Conservation (phyloP, 2,797 vertebrate species). For the Rhabdophis nuchalis region DNA sequence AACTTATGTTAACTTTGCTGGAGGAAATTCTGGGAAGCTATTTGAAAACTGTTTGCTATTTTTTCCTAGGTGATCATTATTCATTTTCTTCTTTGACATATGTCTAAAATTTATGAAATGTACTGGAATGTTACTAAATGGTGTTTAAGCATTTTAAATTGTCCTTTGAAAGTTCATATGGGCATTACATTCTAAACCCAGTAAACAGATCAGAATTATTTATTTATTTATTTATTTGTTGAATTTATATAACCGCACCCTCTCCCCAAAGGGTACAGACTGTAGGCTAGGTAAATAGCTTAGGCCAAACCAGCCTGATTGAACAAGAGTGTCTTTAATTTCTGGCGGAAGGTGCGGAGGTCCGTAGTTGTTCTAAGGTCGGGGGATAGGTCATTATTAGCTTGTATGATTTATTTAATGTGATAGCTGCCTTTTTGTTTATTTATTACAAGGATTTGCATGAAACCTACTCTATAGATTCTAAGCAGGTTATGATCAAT, state of each 20-base stretch:
- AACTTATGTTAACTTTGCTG: constrained; percentile 24
- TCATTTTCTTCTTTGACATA: constrained; percentile 17
- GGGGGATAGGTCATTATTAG: too few species aligned
- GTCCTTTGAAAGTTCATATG: not conserved
- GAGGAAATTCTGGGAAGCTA: constrained; percentile 45
- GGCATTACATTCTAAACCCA: not conserved
- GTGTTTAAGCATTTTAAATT: not conserved
- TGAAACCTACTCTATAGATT: not conserved
- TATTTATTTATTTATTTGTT: too few species aligned
- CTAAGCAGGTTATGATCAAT: not conserved
- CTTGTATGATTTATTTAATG: not conserved
- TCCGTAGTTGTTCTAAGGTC: too few species aligned
- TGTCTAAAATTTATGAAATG: not conserved
- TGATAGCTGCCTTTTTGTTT: not conserved
- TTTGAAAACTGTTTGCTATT: constrained; percentile 43
- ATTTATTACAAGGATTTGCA: not conserved
- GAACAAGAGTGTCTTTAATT: too few species aligned
- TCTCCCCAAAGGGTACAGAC: too few species aligned
- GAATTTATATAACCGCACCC: too few species aligned
- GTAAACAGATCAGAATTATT: not conserved
- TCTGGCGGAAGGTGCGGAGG: too few species aligned
- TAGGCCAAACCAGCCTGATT: too few species aligned
- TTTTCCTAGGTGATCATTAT: constrained; percentile 9
- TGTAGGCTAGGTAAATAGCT: too few species aligned
- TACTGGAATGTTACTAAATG: not conserved